A percentile compares a stretch with the other conserved stretches of the same genome.
These are phyloP conservation scores for Philopotamus ludificatus DNA, from an alignment of 1,140 invertebrate genomes.

Conservation along the genomic window DNA sequence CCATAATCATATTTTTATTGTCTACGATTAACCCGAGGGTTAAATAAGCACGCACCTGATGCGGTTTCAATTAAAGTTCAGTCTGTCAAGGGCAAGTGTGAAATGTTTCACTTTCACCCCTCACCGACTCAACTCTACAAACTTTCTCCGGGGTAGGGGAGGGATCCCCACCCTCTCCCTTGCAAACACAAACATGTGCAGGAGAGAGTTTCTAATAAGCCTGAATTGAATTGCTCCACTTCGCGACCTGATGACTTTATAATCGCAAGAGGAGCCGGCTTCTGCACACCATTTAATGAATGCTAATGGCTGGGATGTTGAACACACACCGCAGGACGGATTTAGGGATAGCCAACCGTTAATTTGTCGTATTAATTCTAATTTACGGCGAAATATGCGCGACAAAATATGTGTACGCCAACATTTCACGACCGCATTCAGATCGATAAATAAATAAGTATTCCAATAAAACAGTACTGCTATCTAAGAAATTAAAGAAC, in stretches of 20 bases:
- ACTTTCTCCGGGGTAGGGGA: conserved; percentile 28
- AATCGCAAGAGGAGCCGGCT: conserved; percentile 3
- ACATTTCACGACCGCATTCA: too few relatives aligned
- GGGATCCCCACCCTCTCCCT: neutral
- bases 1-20: too few relatives aligned
- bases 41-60: conserved; percentile 4
- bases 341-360: too few relatives aligned
- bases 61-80: conserved; percentile 36
- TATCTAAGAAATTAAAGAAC: too few relatives aligned
- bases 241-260: conserved; percentile 22
- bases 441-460: too few relatives aligned
- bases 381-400: too few relatives aligned
- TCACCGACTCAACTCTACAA: conserved; percentile 24
- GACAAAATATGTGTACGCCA: too few relatives aligned
- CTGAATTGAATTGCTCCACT: conserved; percentile 10
- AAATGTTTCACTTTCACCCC: conserved; percentile 40
- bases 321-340: too few relatives aligned
- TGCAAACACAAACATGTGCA: conserved; percentile 21
- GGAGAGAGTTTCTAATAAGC: conserved; percentile 26
- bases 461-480: too few relatives aligned
- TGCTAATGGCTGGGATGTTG: neutral
- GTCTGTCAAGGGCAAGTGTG: conserved; percentile 37
- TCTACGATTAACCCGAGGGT: too few relatives aligned
- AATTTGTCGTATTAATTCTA: too few relatives aligned
- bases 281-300: neutral